Conservation (phyloP, 2,888 invertebrate genomes). For the Resseliella maxima region DNA sequence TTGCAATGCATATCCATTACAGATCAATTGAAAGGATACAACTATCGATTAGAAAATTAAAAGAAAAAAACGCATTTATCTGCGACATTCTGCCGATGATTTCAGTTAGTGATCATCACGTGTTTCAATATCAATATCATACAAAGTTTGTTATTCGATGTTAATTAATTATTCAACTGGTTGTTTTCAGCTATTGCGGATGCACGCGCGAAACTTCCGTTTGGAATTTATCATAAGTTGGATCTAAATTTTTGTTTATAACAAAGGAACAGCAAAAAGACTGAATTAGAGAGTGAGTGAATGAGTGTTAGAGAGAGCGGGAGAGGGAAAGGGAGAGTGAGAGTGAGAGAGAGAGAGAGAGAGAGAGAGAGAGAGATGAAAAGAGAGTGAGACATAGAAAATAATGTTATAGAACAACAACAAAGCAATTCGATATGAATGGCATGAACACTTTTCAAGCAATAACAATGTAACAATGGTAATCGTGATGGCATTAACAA, state of each 20-base stretch:
- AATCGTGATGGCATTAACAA: conserved; percentile 52
- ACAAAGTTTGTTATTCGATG: background rate
- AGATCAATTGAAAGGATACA: no score
- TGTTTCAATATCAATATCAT: background rate
- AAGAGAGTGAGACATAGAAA: background rate
- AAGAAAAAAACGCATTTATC: no score
- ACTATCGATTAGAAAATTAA: no score
- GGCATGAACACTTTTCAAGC: conserved; percentile 26
- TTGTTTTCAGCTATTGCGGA: conserved; percentile 53
- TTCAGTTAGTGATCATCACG: no score
- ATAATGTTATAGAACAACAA: background rate
- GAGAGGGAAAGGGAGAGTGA: no score
- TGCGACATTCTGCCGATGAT: no score
- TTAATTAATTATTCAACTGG: conserved; percentile 35
- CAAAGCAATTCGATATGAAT: background rate
- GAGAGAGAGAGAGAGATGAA: no score
- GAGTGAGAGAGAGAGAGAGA: no score
- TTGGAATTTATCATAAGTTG: conserved; percentile 20
- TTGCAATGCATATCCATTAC: no score
- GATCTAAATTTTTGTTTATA: background rate
- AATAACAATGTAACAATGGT: conserved; percentile 54
- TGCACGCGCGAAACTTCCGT: conserved; percentile 57
- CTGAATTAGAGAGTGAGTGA: no score
- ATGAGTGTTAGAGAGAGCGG: no score
- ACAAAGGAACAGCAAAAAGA: no score